A percentile compares a stretch with the other conserved stretches of the same genome.
Evolutionary conservation across 2,888 invertebrate species (phyloP).

Genomic region (Cecidostiba fungosa): DNA sequence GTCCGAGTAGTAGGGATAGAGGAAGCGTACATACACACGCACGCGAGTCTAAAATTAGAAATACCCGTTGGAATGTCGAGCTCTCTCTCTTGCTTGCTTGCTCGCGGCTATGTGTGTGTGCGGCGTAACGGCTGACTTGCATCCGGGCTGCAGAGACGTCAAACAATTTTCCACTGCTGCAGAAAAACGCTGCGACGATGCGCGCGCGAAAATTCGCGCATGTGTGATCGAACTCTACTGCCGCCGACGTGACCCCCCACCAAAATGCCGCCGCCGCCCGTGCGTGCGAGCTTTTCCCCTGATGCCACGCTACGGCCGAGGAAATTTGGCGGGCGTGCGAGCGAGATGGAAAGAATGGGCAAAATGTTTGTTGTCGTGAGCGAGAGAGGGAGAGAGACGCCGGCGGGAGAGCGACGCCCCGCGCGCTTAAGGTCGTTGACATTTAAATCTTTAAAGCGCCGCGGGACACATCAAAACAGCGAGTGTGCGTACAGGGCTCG

Average conservation of each 20-base stretch:
- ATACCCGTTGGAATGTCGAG: slow-evolving; percentile 66
- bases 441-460: slow-evolving; percentile 60
- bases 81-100: slow-evolving; percentile 7
- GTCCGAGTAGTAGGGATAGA: slow-evolving; percentile 1
- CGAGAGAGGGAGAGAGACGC: background rate
- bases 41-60: slow-evolving; percentile 67
- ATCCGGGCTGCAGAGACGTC: slow-evolving; percentile 31
- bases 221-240: slow-evolving; percentile 44
- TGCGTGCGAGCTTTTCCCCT: slow-evolving; percentile 20
- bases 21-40: slow-evolving; percentile 15
- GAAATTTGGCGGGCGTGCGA: slow-evolving; percentile 24
- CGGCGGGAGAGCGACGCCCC: slow-evolving; percentile 43
- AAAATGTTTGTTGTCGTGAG: slow-evolving; percentile 55
- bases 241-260: background rate
- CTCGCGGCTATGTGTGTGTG: background rate
- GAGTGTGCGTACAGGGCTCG: background rate
- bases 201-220: slow-evolving; percentile 49
- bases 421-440: slow-evolving; percentile 56
- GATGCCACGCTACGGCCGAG: background rate
- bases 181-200: background rate
- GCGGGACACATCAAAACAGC: slow-evolving; percentile 49
- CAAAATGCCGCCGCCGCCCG: background rate
- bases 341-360: slow-evolving; percentile 30
- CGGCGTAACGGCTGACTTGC: slow-evolving; percentile 49
- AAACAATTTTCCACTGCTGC: slow-evolving; percentile 39